Evolutionary conservation across 2,797 vertebrate genomes (phyloP).

Genomic region (Heteromormyrus szaboi): DNA sequence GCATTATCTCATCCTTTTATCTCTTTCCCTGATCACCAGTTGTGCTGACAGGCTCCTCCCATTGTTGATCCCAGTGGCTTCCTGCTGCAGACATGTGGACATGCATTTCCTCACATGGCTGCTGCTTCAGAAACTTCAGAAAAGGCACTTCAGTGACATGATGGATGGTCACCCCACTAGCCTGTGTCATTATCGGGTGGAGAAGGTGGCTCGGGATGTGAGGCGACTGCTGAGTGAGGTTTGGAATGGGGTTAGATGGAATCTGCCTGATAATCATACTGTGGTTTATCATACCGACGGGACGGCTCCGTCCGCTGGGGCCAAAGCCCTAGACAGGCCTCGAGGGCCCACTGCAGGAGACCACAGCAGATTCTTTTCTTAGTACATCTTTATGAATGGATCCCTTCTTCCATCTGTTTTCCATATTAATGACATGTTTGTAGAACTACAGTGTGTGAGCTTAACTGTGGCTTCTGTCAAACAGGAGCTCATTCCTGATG

Average conservation of each 20-base stretch:
- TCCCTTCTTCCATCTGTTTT: not conserved
- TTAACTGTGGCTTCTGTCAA: not conserved
- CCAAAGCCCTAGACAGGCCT: not conserved
- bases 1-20: conserved; percentile 25
- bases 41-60: not conserved
- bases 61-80: not conserved
- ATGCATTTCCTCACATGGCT: not conserved
- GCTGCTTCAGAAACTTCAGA: not conserved
- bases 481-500: not conserved
- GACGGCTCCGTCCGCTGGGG: not conserved
- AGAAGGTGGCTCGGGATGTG: not conserved
- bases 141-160: conserved; percentile 31
- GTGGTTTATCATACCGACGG: conserved; percentile 3
- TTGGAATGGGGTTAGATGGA: not conserved
- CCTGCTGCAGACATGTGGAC: not conserved
- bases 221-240: not conserved
- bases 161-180: conserved; percentile 12
- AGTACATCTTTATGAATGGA: not conserved
- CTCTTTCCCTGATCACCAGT: not conserved
- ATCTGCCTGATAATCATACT: conserved; percentile 11
- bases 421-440: conserved; percentile 17
- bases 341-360: not conserved
- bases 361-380: not conserved
- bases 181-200: conserved; percentile 40
- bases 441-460: not conserved